Base-by-base conservation (phyloP, 2,888 invertebrate species). In the Oxycera nigricornis region DNA sequence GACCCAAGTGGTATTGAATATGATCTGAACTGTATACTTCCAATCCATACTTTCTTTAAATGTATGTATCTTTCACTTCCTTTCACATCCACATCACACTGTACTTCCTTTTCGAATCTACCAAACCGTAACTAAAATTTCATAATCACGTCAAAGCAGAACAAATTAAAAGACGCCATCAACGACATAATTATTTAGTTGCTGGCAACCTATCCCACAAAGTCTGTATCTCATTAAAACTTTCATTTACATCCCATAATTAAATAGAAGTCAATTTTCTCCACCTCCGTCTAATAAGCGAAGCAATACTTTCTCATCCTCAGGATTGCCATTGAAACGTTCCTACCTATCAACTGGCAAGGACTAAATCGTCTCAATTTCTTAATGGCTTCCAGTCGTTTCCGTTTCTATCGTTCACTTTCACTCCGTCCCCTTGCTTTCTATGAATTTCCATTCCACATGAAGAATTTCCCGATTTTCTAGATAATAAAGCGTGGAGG, bases 161-260 rank as follows among this genome's bases (percentile, higher is more conserved):
- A 68, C 50, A 68, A 52, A 68, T 68, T 68, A 68, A 52, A 68
- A 68, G 17, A 50, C 26, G 28, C 68, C 68, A 50, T 68, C 50
- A 68, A 68, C 50, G 68, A 50, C 68, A 50, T 28, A 1, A 28
- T 67, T 68, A 68, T 68, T 50, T 46, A 3, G 46, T 20, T 22
- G 28, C 52, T 68, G 17, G 28, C 6, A 68, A 30, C 50, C 50
- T 28, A 65, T 65, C 41, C n/a, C 39, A 9, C 20, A 39, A 65
- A 65, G 52, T 68, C 68, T 68, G 68, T 68, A 68, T 68, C 68
- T 68, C 68, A 68, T 68, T 68, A 68, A 68, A 68, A 68, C 68
- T 68, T 68, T 68, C 68, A 68, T 50, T 50, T 68, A 52, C 50
- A 68, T 65, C 68, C 50, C 68, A 28, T 68, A 68, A 68, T 68